Conservation (phyloP, 2,113 vertebrate genomes). For the Pygoscelis adeliae region DNA sequence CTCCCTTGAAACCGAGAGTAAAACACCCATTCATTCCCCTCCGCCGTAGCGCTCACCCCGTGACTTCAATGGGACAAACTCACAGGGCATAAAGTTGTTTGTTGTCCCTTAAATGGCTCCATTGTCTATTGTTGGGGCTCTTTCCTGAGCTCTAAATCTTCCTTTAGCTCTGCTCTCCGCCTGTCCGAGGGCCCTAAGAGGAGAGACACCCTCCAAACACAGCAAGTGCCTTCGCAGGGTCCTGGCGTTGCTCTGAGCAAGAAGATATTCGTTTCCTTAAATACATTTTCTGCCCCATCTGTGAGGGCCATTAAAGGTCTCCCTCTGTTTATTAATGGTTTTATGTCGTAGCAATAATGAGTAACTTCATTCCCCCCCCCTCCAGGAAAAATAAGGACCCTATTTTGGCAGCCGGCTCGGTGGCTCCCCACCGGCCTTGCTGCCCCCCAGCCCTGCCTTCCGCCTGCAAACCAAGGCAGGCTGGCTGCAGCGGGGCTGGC, state of each 20-base stretch:
- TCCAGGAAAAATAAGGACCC: neutral
- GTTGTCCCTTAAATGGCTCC: conserved; percentile 37
- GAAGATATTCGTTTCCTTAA: neutral
- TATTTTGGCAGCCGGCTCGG: accelerated
- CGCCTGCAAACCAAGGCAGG: neutral
- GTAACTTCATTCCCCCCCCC: neutral
- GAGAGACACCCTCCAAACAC: neutral
- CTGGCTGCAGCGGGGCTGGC: neutral
- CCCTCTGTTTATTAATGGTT: accelerated
- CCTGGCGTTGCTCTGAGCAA: neutral
- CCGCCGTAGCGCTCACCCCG: neutral
- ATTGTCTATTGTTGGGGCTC: conserved; percentile 58
- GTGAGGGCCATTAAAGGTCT: neutral
- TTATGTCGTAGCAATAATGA: neutral
- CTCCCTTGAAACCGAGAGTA: neutral
- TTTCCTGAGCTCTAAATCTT: conserved; percentile 1
- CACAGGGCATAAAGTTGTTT: conserved; percentile 46
- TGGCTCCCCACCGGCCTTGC: neutral
- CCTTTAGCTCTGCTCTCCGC: neutral
- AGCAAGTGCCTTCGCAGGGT: accelerated
- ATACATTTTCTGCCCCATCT: accelerated
- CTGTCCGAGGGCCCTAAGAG: neutral
- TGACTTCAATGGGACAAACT: conserved; percentile 28
- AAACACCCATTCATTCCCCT: conserved; percentile 18
- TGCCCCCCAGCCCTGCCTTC: neutral